These are phyloP conservation scores for Apodemus agrarius DNA, from an alignment of 2,797 vertebrate genomes.

Conservation along the genomic window DNA sequence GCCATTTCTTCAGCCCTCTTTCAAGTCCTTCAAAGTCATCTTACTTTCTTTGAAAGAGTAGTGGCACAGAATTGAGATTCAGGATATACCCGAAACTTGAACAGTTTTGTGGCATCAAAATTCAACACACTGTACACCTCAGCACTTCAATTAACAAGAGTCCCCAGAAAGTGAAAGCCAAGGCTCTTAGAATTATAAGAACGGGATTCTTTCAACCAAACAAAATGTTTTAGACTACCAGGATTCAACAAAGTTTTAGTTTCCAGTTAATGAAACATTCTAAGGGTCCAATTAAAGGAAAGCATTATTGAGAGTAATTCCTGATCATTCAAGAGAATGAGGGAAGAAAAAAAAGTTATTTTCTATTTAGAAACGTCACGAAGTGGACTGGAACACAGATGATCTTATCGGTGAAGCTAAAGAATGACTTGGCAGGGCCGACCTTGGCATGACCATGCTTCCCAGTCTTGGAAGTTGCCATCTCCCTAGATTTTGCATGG, in stretches of 20 bases:
- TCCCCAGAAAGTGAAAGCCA: conserved; percentile 19
- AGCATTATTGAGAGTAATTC: conserved; percentile 18
- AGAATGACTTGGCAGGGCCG: conserved; percentile 52
- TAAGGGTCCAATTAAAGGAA: conserved; percentile 8
- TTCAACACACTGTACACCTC: neutral
- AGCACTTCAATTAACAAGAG: neutral
- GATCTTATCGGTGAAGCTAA: neutral
- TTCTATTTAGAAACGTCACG: neutral
- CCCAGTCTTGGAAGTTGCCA: conserved; percentile 98
- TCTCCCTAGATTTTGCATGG: conserved; percentile 97
- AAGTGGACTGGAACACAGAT: conserved; percentile 32
- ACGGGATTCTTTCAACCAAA: neutral
- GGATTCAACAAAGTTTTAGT: conserved; percentile 57
- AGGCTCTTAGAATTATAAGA: neutral
- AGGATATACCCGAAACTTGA: neutral
- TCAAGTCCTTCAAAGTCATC: conserved; percentile 62
- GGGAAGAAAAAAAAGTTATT: neutral
- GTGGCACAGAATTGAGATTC: conserved; percentile 17
- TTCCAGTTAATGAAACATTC: conserved; percentile 42
- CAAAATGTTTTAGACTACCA: neutral
- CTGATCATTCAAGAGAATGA: neutral
- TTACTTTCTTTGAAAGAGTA: conserved; percentile 60
- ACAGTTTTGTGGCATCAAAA: neutral
- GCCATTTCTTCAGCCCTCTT: too few species aligned
- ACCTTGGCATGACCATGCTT: conserved; percentile 99